Evolutionary conservation across 2,888 invertebrate genomes (phyloP), one percentile per base, ranked within the genome.

Genomic region (Erebia ligea): DNA sequence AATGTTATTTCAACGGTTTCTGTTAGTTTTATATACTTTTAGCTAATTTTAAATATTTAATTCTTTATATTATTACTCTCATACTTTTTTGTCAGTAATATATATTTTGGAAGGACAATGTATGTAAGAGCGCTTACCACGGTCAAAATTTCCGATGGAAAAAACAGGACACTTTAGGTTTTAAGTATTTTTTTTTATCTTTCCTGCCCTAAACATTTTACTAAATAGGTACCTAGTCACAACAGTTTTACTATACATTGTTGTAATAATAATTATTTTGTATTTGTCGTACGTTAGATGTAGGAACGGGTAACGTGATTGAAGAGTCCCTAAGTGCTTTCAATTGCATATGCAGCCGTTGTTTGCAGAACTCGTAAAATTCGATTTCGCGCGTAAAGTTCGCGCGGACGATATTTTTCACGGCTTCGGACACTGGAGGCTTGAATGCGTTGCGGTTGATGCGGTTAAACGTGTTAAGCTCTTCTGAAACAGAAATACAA

Each of bases 311-410:
- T 5, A 88, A 75, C 0, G 84, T 79, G 34, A 90, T 79, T 0
- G 82, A 72, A 2, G 94, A 93, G 69, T 96, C 93, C 81, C 95
- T 94, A 1, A 97, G 91, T 0, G 97, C 97, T 71, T 96, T 89
- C 73, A 96, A 94, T 82, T 98, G 98, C 84, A 96, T 94, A 82
- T 98, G 96, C 19, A 98, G 93, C 80, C 98, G 94, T 84, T 98
- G 98, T 79, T 95, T 95, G 85, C 98, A 98, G 86, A 98, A 98
- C 82, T 98, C 96, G 86, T 98, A 98, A 88, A 98, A 98, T 82
- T 98, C 98, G 13, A 98, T 97, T 90, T 98, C 98, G 69, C 96
- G 94, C 0, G 98, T 98, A 85, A 98, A 98, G 88, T 98, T 98
- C 54, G 94, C 95, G 76, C 97, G 94, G 6, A 98, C 97, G 67